phyloP scores from a whole-genome alignment of 2,888 invertebrate genomes.

The Aporophyla lueneburgensis region DNA sequence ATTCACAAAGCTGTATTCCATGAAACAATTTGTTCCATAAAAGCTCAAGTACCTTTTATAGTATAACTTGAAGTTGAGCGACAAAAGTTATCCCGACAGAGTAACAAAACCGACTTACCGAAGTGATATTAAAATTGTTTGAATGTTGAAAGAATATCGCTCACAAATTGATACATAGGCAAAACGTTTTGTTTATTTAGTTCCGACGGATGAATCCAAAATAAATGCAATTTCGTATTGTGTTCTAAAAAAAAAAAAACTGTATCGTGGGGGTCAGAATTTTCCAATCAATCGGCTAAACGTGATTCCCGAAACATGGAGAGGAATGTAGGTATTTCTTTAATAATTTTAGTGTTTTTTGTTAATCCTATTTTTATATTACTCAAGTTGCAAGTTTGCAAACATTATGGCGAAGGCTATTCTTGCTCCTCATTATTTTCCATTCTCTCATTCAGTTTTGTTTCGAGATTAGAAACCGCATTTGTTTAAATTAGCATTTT shows the following conservation, averaged over 20 bases:
- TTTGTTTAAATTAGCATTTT: neutral
- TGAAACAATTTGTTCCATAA: conserved; percentile 38
- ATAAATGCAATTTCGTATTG: neutral
- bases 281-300: neutral
- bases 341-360: neutral
- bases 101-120: conserved; percentile 52
- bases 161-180: neutral
- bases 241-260: neutral
- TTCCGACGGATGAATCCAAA: too few species aligned
- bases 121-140: conserved; percentile 58
- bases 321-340: neutral
- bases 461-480: neutral
- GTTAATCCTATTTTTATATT: neutral
- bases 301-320: too few species aligned
- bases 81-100: conserved; percentile 30
- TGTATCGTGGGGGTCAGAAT: neutral
- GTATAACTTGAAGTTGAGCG: conserved; percentile 34
- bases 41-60: conserved; percentile 18
- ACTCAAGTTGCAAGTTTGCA: too few species aligned
- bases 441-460: neutral
- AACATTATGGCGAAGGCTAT: neutral
- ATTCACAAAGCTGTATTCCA: conserved; percentile 22
- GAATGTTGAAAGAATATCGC: conserved; percentile 33
- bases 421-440: neutral
- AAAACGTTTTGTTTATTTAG: neutral